Evolutionary conservation across 2,888 invertebrate species (phyloP), one percentile per base, ranked within the genome.

Genomic region (Cyclophora albipunctata): DNA sequence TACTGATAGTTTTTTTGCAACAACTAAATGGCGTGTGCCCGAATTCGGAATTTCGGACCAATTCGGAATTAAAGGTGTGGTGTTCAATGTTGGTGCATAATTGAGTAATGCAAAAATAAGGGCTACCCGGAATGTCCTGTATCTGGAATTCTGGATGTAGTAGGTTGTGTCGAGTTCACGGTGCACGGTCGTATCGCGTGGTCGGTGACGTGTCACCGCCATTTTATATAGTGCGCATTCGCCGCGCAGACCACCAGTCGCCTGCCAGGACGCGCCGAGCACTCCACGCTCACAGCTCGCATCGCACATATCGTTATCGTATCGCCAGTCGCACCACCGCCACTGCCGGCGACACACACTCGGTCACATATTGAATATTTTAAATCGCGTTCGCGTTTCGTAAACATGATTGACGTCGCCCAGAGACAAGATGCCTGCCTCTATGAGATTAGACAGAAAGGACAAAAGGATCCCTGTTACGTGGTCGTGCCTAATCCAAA

Each of bases 401-500:
- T 51, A 69, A 73, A 75, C 63, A 87, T 89, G 88, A 83, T 88
- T 60, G 86, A 85, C 66, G 71, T 84, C 64, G 81, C 79, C 68
- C 81, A 84, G 72, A 73, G 78, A 62, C 78, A 79, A 66, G 83
- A 88, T 83, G 90, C 89, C 74, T 91, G 91, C 84, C 89, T 92
- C 54, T 92, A 92, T 79, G 92, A 92, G 77, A 90, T 92, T 75
- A 90, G 91, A 79, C 91, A 91, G 72, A 90, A 90, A 78, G 92
- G 92, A 67, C 90, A 91, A 63, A 90, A 87, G 63, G 90, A 91
- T 61, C 90, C 91, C 74, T 92, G 92, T 89, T 92, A 92, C 74
- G 92, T 92, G 72, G 92, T 92, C 89, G 92, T 92, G 75, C 91
- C 92, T 68, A 89, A 91, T 90, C 86, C 91, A 84, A 90, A 90